Base-by-base conservation (phyloP, 2,797 vertebrate genomes). In the Pangasius krempfi region DNA sequence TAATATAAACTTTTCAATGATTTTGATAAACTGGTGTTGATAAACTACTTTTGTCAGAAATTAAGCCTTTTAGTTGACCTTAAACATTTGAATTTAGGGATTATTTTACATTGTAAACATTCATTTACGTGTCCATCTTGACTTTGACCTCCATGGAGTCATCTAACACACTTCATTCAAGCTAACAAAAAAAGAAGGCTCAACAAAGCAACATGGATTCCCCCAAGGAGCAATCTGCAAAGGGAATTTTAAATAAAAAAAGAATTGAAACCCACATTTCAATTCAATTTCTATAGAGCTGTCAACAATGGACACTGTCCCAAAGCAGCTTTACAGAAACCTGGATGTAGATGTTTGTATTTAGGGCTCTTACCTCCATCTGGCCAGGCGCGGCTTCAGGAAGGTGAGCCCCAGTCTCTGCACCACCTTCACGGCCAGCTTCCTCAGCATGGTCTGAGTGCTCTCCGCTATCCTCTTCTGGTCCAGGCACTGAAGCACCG, bases 381-480 rank as follows among this genome's bases (percentile, higher is more conserved):
- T 94, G 0, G 98, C 99, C 91, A 99, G 94, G 82, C 96, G 97
- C 0, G 98, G 98, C 92, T 98, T 99, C 86, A 99, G 94, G 92
- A 98, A 98, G 0, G 96, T 99, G 92, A 99, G 94, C 1, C 98
- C 98, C 8, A 99, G 97, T 5, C 98, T 95, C 91, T 99, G 98
- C 88, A 96, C 96, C 0, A 99, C 97, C 93, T 99, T 99, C 93
- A 98, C 94, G 1, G 95, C 95, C 0, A 99, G 96, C 83, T 98
- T 99, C 91, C 98, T 96, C 92, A 99, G 95, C 91, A 94, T 96
- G 86, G 97, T 97, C 92, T 98, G 95, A 89, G 92, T 98, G 93
- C 97, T 97, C 47, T 97, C 95, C 0, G 95, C 94, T 20, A 99
- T 93, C 86, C 87, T 94, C 91, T 97, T 97, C 88, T 95, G 91